Conservation (phyloP, 2,797 vertebrate species). For the Xiphophorus birchmanni region DNA sequence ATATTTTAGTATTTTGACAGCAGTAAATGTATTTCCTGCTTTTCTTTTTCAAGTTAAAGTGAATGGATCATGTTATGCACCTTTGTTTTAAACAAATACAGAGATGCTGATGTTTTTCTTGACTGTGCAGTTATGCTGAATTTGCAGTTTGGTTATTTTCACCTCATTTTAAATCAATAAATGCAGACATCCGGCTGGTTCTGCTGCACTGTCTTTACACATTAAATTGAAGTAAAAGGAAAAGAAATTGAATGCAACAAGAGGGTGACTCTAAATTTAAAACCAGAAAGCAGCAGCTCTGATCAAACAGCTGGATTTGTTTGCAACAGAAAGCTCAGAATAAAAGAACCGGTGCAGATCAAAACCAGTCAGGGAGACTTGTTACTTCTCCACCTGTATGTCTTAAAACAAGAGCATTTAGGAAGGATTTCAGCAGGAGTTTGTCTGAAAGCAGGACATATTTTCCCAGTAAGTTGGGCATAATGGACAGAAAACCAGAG, state of each 20-base stretch:
- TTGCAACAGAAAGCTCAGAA: constrained; percentile 23
- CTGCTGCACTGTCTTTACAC: constrained; percentile 17
- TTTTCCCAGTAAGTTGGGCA: constrained; percentile 28
- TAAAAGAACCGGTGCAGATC: constrained; percentile 30
- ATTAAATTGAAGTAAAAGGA: neutral
- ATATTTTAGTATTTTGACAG: neutral
- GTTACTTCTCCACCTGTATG: constrained; percentile 66
- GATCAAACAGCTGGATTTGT: constrained; percentile 58
- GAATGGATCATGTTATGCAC: neutral
- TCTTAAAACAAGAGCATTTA: constrained; percentile 27
- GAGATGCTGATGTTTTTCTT: neutral
- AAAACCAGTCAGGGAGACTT: constrained; percentile 52
- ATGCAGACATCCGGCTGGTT: constrained; percentile 35
- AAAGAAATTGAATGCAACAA: constrained; percentile 6
- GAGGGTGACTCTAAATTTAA: constrained; percentile 28
- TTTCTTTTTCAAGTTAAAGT: neutral
- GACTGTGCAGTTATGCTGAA: constrained; percentile 21
- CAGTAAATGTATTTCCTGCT: neutral
- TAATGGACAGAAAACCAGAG: constrained; percentile 40
- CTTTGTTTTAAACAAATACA: neutral
- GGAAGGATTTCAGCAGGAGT: constrained; percentile 22
- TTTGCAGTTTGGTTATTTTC: neutral
- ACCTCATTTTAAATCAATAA: neutral
- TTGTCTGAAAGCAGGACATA: constrained; percentile 34
- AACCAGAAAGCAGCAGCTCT: constrained; percentile 62